Evolutionary conservation across 92 coral and sea anemone genomes (phyloP), one percentile per base, ranked within the genome.

Genomic region (Bergia sp.): DNA sequence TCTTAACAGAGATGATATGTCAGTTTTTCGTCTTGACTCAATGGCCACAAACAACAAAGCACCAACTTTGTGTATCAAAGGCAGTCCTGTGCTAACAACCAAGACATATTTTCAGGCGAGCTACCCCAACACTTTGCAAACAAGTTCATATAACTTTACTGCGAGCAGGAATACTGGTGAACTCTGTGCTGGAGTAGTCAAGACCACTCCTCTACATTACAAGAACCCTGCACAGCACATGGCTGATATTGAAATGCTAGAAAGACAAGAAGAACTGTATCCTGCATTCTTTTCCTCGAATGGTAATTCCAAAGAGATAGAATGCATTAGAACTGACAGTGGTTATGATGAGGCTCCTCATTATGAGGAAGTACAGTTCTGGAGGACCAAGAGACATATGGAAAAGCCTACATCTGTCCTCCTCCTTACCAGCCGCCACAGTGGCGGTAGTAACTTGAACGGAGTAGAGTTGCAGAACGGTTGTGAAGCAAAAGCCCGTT

Each of bases 401-500:
- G 80, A 85, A 47, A 90, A 66, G 77, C 89, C 89, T 5, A 85
- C 86, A 23, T 16, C 69, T 74, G 81, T 90, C 61, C 86, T 76
- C 40, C 86, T 90, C 2, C 69, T 90, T 37, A 85, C 89, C 23
- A 77, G 89, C 49, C 58, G 89, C 4, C 74, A 90, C 29, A 90
- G 92, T 57, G 91, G 91, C 18, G 91, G 89, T 18, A 89, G 88
- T 74, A 83, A 74, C 40, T 40, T 83, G 20, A 89, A 89, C 42
- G 11, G 88, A 43, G 92, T 90, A 16, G 89, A 85, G 73, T 39
- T 90, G 16, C 92, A 90, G 82, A 90, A 90, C 39, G 92, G 92
- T 15, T 90, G 90, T 41, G 87, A 79, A 80, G 69, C 79, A 8
- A 79, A 79, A 76, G 92, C 90, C 12, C 38, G 83, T 21, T 57